phyloP scores from a whole-genome alignment of 2,797 vertebrate species.

The Rhyacichthys aspro region DNA sequence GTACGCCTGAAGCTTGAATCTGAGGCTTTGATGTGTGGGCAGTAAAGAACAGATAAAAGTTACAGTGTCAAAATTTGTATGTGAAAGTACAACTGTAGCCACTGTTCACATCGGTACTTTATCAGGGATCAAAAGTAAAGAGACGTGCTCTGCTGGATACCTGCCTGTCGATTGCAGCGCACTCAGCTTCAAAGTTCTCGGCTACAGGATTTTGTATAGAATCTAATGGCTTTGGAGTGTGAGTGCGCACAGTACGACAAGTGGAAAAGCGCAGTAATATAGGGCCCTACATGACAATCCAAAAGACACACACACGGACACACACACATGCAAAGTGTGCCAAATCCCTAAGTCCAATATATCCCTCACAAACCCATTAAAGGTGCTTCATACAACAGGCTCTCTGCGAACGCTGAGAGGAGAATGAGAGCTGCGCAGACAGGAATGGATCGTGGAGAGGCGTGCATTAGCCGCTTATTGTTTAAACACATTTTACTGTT shows the following conservation, averaged over 20 bases:
- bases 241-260: constrained; percentile 68
- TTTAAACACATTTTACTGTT: constrained; percentile 43
- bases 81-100: constrained; percentile 65
- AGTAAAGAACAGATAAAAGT: constrained; percentile 60
- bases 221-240: constrained; percentile 79
- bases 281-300: constrained; percentile 72
- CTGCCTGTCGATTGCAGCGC: constrained; percentile 67
- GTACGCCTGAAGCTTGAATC: constrained; percentile 25
- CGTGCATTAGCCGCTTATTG: constrained; percentile 49
- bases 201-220: constrained; percentile 74
- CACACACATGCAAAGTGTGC: constrained; percentile 43
- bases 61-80: constrained; percentile 55
- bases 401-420: constrained; percentile 62
- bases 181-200: constrained; percentile 73
- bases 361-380: constrained; percentile 78
- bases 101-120: constrained; percentile 52
- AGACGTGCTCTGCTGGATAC: constrained; percentile 63
- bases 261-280: constrained; percentile 70
- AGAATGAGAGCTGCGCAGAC: constrained; percentile 55
- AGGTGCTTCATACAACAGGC: constrained; percentile 77
- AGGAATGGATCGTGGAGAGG: constrained; percentile 47
- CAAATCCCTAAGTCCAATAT: constrained; percentile 73
- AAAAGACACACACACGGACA: constrained; percentile 59
- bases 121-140: constrained; percentile 62
- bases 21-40: constrained; percentile 51